These are phyloP conservation scores for Acrossocheilus fasciatus DNA, from an alignment of 2,797 vertebrate genomes.

Conservation along the genomic window DNA sequence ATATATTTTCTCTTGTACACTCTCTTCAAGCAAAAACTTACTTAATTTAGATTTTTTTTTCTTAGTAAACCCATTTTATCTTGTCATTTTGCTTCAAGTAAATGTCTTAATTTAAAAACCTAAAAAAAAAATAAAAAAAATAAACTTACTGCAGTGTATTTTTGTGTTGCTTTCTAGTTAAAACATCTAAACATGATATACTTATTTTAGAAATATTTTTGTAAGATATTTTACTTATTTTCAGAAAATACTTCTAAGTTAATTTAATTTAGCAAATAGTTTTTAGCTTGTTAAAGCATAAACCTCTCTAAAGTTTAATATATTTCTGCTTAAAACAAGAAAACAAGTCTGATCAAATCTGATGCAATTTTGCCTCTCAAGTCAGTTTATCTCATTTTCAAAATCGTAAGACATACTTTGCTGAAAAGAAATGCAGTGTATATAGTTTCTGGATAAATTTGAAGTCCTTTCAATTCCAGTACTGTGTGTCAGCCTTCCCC, in stretches of 20 bases:
- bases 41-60: too few species aligned
- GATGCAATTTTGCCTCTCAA: slow-evolving; percentile 3
- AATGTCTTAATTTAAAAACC: not conserved
- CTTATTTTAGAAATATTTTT: not conserved
- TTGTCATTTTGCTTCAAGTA: not conserved
- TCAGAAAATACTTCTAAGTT: not conserved
- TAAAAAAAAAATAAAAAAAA: too few species aligned
- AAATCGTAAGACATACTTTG: not conserved
- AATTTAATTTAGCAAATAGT: not conserved
- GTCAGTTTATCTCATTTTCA: not conserved
- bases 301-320: not conserved
- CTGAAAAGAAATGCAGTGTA: not conserved
- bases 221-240: not conserved
- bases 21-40: not conserved
- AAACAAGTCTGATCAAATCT: not conserved
- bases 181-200: not conserved
- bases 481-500: slow-evolving; percentile 40
- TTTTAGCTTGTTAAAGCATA: not conserved
- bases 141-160: not conserved
- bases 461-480: slow-evolving; percentile 35
- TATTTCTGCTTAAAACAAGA: not conserved
- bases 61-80: not conserved
- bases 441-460: slow-evolving; percentile 3
- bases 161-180: not conserved
- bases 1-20: not conserved